Evolutionary conservation across 2,888 invertebrate species (phyloP).

Genomic region (Ormyrus pomaceus): DNA sequence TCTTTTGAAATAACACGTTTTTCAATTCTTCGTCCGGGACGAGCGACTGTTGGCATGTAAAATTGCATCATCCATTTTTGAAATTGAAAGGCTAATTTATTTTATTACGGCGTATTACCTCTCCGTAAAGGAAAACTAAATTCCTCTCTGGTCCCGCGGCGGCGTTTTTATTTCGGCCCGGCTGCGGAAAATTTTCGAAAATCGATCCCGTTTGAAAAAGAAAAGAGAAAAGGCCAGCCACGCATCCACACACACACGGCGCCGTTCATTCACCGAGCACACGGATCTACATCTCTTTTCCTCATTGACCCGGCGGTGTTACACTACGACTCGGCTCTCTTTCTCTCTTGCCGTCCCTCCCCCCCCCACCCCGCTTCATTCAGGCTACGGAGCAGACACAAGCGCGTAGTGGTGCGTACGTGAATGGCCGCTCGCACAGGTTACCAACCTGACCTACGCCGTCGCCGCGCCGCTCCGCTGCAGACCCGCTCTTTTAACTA

Average conservation of each 20-base stretch:
- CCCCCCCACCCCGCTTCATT: not conserved
- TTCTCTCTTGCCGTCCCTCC: slow-evolving; percentile 28
- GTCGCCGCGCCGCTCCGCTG: not conserved
- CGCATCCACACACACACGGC: not conserved
- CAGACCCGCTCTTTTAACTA: not conserved
- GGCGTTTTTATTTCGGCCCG: too few relatives aligned
- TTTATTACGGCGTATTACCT: not conserved
- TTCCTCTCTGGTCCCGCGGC: too few relatives aligned
- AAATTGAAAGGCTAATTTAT: not conserved
- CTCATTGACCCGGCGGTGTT: slow-evolving; percentile 27
- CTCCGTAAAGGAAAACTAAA: not conserved
- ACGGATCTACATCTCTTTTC: slow-evolving; percentile 4
- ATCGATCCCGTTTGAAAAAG: not conserved
- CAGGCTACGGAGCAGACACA: too few relatives aligned
- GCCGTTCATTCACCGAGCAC: not conserved
- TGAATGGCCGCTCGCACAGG: too few relatives aligned
- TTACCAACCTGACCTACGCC: too few relatives aligned
- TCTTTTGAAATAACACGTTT: too few relatives aligned
- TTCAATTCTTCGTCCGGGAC: too few relatives aligned
- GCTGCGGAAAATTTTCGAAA: too few relatives aligned
- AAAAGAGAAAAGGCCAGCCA: not conserved
- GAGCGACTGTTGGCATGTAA: too few relatives aligned
- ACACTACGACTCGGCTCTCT: not conserved
- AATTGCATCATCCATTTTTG: too few relatives aligned
- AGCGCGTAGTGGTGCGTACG: too few relatives aligned